Evolutionary conservation across 2,113 vertebrate genomes (phyloP).

Genomic region (Anser brachyrhynchus): DNA sequence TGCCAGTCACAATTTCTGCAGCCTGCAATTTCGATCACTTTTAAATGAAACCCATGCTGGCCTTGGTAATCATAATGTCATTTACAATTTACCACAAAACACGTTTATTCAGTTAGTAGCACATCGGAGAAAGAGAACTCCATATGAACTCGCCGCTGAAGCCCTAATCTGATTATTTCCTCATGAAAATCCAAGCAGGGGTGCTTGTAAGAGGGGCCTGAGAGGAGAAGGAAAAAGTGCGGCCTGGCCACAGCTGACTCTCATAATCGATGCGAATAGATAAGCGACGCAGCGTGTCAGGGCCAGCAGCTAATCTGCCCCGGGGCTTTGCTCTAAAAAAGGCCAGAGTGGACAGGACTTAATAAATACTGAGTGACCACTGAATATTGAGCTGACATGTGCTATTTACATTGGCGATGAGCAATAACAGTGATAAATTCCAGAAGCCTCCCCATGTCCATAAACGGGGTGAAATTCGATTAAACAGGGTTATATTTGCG

Average conservation of each 20-base stretch:
- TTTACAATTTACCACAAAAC: constrained; percentile 87
- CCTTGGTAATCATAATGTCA: constrained; percentile 86
- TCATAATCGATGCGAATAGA: constrained; percentile 81
- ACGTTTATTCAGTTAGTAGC: constrained; percentile 87
- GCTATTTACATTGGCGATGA: constrained; percentile 63
- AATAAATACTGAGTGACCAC: constrained; percentile 82
- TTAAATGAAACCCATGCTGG: constrained; percentile 86
- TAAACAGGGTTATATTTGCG: constrained; percentile 40
- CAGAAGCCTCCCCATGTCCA: constrained; percentile 49
- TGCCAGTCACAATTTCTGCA: constrained; percentile 82
- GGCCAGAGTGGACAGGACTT: constrained; percentile 80
- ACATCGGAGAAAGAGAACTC: constrained; percentile 85
- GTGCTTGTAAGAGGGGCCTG: constrained; percentile 80
- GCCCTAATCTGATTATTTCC: constrained; percentile 89
- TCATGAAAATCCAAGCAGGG: constrained; percentile 88
- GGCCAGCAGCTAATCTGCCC: constrained; percentile 72
- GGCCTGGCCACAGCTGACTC: constrained; percentile 82
- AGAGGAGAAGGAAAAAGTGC: constrained; percentile 64
- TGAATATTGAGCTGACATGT: constrained; percentile 71
- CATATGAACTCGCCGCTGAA: constrained; percentile 84
- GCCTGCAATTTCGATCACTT: constrained; percentile 83
- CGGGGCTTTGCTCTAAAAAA: constrained; percentile 74
- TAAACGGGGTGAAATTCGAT: constrained; percentile 61
- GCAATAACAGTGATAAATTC: constrained; percentile 74
- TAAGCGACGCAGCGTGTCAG: constrained; percentile 74